Evolutionary conservation across 2,113 vertebrate genomes (phyloP).

Genomic region (Sitta europaea): DNA sequence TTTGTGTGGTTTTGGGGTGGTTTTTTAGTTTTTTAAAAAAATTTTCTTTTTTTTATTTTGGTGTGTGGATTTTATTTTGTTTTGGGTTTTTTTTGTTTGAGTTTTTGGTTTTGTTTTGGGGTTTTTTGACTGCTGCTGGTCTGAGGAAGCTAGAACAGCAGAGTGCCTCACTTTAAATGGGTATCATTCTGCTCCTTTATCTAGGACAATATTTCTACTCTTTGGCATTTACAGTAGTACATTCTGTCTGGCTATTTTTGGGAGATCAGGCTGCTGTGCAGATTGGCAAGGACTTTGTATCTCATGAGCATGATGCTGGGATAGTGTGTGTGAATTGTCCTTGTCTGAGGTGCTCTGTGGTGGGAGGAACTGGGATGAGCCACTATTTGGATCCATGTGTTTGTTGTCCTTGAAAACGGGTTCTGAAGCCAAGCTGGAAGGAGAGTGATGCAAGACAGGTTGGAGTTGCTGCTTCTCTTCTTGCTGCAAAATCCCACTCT

Average conservation of each 20-base stretch:
- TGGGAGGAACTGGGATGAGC: not conserved
- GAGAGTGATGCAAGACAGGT: not conserved
- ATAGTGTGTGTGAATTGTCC: not conserved
- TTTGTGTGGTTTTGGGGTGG: not conserved
- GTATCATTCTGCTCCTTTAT: not conserved
- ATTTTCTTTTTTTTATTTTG: rapidly evolving
- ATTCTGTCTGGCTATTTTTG: not conserved
- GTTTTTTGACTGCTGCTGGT: not conserved
- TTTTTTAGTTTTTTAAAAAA: too few relatives aligned
- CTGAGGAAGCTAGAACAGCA: not conserved
- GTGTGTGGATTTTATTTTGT: too few relatives aligned
- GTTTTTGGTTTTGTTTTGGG: not conserved
- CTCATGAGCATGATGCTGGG: not conserved
- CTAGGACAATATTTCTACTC: not conserved
- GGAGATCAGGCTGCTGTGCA: not conserved
- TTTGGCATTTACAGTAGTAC: rapidly evolving
- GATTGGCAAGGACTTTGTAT: not conserved
- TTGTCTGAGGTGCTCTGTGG: not conserved
- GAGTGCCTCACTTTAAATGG: not conserved
- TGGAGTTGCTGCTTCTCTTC: not conserved
- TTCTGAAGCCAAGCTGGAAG: not conserved
- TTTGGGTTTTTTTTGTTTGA: not conserved
- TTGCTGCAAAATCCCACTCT: not conserved
- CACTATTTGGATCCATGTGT: not conserved
- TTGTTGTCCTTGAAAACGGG: not conserved